Evolutionary conservation across 2,113 vertebrate genomes (phyloP).

Genomic region (human): GRCh38 chr2:67768001-67768500

Average conservation of each 20-base stretch:
- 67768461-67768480: background rate
- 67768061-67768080: background rate
- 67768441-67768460: background rate
- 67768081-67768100: background rate
- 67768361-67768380: background rate
- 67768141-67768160: background rate
- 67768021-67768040: background rate
- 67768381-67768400: background rate
- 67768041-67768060: background rate
- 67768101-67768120: background rate
- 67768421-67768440: background rate
- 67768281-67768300: background rate
- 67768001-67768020: background rate
- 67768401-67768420: background rate
- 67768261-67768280: background rate
- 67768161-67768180: background rate
- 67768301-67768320: background rate
- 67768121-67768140: background rate
- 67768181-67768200: background rate
- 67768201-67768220: background rate
- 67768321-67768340: background rate
- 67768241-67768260: background rate
- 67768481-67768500: too few relatives aligned
- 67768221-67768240: background rate
- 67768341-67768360: background rate